These are phyloP conservation scores for Thomomys bottae DNA, from an alignment of 2,113 vertebrate genomes.

Conservation along the genomic window DNA sequence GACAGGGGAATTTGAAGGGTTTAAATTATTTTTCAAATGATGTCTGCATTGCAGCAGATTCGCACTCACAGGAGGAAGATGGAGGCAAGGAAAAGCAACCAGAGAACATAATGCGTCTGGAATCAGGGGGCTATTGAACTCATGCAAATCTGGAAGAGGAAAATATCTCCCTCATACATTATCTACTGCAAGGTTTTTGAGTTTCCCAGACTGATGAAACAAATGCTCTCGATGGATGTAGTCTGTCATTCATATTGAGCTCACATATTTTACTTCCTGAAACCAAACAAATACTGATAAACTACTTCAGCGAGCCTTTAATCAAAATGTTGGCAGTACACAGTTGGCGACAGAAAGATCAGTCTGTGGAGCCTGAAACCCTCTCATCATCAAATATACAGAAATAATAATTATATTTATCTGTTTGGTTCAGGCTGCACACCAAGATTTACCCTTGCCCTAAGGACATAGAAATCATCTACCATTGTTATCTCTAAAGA, in stretches of 20 bases:
- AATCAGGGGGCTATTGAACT: constrained; percentile 78
- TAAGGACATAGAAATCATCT: constrained; percentile 76
- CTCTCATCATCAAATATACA: constrained; percentile 76
- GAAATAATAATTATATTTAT: constrained; percentile 78
- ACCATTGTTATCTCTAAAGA: constrained; percentile 61
- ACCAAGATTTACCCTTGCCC: constrained; percentile 70
- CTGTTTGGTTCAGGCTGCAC: constrained; percentile 68
- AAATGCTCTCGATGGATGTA: constrained; percentile 68
- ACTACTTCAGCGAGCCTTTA: constrained; percentile 80
- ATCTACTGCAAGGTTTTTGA: constrained; percentile 66
- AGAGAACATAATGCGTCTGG: constrained; percentile 78
- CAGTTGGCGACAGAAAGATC: constrained; percentile 65
- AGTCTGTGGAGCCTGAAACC: constrained; percentile 63
- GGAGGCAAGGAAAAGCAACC: constrained; percentile 70
- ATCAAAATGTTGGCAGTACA: constrained; percentile 78
- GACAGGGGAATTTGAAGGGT: constrained; percentile 78
- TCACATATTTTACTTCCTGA: constrained; percentile 81
- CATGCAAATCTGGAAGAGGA: constrained; percentile 76
- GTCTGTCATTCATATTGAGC: constrained; percentile 74
- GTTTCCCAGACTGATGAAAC: constrained; percentile 75
- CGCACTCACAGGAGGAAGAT: constrained; percentile 77
- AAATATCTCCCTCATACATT: constrained; percentile 68
- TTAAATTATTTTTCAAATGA: constrained; percentile 77
- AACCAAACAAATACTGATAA: constrained; percentile 82
- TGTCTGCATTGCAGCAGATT: constrained; percentile 73